Percentiles rank a stretch among this genome's conserved stretches.
phyloP scores from a whole-genome alignment of 2,113 vertebrate species.

The Aphyosemion australe region DNA sequence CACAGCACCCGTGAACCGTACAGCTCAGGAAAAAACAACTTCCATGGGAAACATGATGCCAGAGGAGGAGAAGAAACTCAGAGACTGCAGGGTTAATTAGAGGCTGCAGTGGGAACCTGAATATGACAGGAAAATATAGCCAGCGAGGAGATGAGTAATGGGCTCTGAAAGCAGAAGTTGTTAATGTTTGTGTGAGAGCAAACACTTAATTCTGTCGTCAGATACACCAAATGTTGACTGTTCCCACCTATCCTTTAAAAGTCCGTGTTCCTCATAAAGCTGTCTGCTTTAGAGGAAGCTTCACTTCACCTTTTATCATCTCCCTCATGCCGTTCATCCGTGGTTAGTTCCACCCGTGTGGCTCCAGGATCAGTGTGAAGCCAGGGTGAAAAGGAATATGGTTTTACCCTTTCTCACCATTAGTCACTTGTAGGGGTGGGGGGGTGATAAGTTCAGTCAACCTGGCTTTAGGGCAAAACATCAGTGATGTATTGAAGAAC shows the following conservation, averaged over 20 bases:
- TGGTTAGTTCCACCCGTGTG: background rate
- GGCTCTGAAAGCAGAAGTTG: constrained; percentile 63
- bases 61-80: constrained; percentile 8
- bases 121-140: constrained; percentile 23
- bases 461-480: constrained; percentile 19
- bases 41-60: constrained; percentile 34
- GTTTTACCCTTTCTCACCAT: constrained; percentile 40
- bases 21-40: background rate
- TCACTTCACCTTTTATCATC: constrained; percentile 15
- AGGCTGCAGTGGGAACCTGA: constrained; percentile 37
- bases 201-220: constrained; percentile 26
- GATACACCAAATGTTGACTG: constrained; percentile 52
- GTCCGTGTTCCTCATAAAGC: constrained; percentile 53
- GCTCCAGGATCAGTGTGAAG: constrained; percentile 1
- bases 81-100: constrained; percentile 28
- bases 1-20: constrained; percentile 18
- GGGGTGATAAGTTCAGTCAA: constrained; percentile 2
- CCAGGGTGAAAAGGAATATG: constrained; percentile 13
- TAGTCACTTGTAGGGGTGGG: background rate
- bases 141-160: constrained; percentile 2
- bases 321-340: constrained; percentile 3
- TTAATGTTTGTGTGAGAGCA: constrained; percentile 39
- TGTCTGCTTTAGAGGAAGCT: constrained; percentile 54
- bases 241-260: constrained; percentile 55
- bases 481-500: background rate